Evolutionary conservation across 2,113 vertebrate species (phyloP), one percentile per base, ranked within the genome.

Genomic region (Apodemus sylvaticus): DNA sequence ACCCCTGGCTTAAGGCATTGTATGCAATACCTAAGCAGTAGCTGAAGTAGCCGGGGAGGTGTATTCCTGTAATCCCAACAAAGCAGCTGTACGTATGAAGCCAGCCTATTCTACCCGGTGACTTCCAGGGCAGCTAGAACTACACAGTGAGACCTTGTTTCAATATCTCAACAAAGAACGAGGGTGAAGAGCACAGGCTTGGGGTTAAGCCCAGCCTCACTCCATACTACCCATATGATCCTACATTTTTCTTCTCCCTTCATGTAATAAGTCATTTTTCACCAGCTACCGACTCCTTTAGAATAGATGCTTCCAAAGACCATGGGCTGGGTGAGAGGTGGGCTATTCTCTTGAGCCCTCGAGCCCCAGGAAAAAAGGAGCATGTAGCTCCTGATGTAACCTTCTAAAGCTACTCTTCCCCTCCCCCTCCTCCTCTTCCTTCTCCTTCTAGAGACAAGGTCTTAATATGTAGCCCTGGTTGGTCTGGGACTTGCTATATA

Each of bases 281-380:
- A 60, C 51, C 45, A 82, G 86, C 51, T 71, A 48, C 9, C 53
- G 24, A 24, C 5, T 39, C 36, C 16, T 86, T 71, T 31, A 74
- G 81, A 26, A 55, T 5, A 31, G 60, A n/a, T 29, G 34, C 39
- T 95, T n/a, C 79, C 12, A 26, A 70, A 94, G 81, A 55, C 5
- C 64, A 53, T 0, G 8, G 17, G 11, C 42, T 19, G 16, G 51
- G 24, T 20, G 16, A 48, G 24, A 45, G 39, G 16, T 0, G 14
- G 51, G 66, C 20, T 51, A 29, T 45, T 70, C 42, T 7, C 16
- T 71, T 58, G 16, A 42, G 45, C 5, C 45, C 45, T 13, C 3
- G 22, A 83, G 53, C 13, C 39, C 62, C 31, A 34, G 39, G 64
- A 74, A 24, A 91, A 83, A 95, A 45, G 22, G 24, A 48, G 20